Evolutionary conservation across 2,113 vertebrate genomes (phyloP).

Genomic region (Dasyornis broadbenti): DNA sequence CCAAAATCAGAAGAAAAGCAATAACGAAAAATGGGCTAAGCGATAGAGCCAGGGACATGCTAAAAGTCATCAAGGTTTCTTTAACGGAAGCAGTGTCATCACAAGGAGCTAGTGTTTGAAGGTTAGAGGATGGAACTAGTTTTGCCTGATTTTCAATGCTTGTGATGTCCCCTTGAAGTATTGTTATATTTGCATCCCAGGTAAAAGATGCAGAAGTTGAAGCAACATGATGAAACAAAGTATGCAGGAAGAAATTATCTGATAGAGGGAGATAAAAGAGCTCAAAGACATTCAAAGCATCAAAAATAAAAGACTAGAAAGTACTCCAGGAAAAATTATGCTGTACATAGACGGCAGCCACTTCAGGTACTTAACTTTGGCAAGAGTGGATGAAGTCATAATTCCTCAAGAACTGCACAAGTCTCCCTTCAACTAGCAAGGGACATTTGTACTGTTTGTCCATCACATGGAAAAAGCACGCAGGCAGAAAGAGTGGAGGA

Average conservation of each 20-base stretch:
- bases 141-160: background rate
- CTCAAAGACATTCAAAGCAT: background rate
- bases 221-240: background rate
- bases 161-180: background rate
- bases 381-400: background rate
- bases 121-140: background rate
- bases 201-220: background rate
- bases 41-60: background rate
- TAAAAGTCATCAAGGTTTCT: background rate
- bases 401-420: background rate
- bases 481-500: background rate
- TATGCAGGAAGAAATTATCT: background rate
- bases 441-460: background rate
- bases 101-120: background rate
- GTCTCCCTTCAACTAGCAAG: background rate
- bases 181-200: background rate
- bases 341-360: background rate
- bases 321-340: background rate
- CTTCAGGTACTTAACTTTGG: background rate
- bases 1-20: background rate
- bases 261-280: background rate
- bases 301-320: background rate
- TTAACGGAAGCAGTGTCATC: background rate
- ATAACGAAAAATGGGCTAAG: background rate
- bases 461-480: background rate